Evolutionary conservation across 2,888 invertebrate genomes (phyloP).

Genomic region (Ochropleura leucogaster): DNA sequence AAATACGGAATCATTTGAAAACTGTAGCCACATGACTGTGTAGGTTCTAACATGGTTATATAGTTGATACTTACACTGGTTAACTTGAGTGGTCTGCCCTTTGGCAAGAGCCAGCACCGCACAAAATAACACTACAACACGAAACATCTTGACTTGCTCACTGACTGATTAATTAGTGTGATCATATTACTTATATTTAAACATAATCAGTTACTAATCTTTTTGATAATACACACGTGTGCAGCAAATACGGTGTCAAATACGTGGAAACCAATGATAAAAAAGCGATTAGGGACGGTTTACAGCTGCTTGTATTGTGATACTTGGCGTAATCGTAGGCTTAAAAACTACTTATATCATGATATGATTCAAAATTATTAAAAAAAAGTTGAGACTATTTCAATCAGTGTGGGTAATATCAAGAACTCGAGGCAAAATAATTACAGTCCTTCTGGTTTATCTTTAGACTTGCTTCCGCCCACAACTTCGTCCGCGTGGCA

Average conservation of each 20-base stretch:
- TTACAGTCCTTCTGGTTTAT: no score
- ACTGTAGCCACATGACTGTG: no score
- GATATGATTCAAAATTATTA: background rate
- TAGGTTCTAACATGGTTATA: background rate
- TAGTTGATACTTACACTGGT: slow-evolving; percentile 56
- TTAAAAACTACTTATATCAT: background rate
- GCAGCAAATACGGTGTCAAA: background rate
- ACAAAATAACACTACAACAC: slow-evolving; percentile 47
- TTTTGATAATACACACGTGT: slow-evolving; percentile 16
- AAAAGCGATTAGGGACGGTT: slow-evolving; percentile 7
- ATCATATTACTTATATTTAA: slow-evolving; percentile 17
- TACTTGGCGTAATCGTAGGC: background rate
- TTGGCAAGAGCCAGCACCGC: slow-evolving; percentile 43
- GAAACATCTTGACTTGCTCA: slow-evolving; percentile 44
- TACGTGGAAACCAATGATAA: slow-evolving; percentile 15
- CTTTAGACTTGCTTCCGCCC: no score
- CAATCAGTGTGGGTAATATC: no score
- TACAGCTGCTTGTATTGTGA: slow-evolving; percentile 10
- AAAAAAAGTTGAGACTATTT: no score
- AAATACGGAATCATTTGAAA: no score
- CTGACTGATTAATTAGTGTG: slow-evolving; percentile 11
- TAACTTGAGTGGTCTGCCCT: slow-evolving; percentile 56
- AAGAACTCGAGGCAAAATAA: no score
- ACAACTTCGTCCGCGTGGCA: no score
- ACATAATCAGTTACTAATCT: slow-evolving; percentile 2